Base-by-base conservation (phyloP, 1,140 invertebrate genomes). In the Hydropsyche tenuis region DNA sequence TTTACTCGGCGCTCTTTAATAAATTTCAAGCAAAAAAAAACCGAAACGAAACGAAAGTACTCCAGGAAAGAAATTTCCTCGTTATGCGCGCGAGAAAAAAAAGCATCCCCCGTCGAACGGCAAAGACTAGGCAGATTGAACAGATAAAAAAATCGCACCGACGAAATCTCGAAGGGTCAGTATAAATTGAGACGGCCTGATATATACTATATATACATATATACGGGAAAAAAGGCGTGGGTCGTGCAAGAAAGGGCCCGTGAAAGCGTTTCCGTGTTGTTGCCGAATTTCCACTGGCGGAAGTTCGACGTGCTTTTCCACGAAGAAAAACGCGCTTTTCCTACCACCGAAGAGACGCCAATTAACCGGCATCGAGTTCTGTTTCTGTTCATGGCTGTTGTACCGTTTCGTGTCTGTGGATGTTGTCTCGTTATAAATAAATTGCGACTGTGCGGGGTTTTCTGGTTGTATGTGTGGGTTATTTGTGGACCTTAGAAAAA, bases 191-290 rank as follows among this genome's bases (percentile, higher is more conserved):
- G 23, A 60, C 22, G 14, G 56, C 9, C 56, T 37, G 30, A 37
- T 37, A 4, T 37, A 2, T 60, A 37, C 30, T n/a, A n/a, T n/a
- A n/a, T n/a, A n/a, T n/a, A n/a, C n/a, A n/a, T n/a, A n/a, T n/a
- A n/a, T n/a, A n/a, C n/a, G n/a, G n/a, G n/a, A n/a, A n/a, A n/a
- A n/a, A n/a, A n/a, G n/a, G n/a, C n/a, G n/a, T n/a, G n/a, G n/a
- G n/a, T n/a, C n/a, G n/a, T n/a, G n/a, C n/a, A 68, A 48, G 42
- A 48, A 23, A 42, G 25, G 30, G 3, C 20, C 12, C 43, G 65
- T 68, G 65, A 68, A 68, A 68, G 65, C 65, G 45, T 68, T 68
- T 48, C n/a, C 65, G 45, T 68, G 65, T 68, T 43, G 45, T 68
- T 65, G 27, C 63, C 63, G 56, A 23, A 60, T 60, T 60, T 60